phyloP scores from a whole-genome alignment of 2,113 vertebrate genomes.

The Zosterops pallidus region DNA sequence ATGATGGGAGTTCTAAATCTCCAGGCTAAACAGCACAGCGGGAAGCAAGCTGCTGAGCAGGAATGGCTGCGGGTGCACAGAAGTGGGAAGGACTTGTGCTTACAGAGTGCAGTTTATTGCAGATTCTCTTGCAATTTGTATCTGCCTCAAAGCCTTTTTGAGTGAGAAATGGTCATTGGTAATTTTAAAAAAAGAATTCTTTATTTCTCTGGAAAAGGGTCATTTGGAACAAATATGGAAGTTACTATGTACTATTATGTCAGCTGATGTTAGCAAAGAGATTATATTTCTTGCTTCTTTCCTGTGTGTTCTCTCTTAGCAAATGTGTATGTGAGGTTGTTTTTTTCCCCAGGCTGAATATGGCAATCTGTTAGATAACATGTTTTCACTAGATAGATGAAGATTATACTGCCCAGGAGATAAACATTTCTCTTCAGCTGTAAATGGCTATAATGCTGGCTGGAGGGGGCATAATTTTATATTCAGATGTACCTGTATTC shows the following conservation, averaged over 20 bases:
- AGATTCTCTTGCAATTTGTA: not conserved
- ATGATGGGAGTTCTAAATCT: conserved; percentile 16
- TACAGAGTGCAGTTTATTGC: not conserved
- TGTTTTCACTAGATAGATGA: not conserved
- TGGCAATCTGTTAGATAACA: not conserved
- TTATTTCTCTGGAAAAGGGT: not conserved
- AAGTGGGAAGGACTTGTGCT: not conserved
- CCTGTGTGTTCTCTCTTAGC: not conserved
- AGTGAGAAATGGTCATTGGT: not conserved
- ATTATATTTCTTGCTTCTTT: not conserved
- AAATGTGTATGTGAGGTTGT: not conserved
- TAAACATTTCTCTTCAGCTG: not conserved
- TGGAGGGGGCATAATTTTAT: not conserved
- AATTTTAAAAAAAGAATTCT: not conserved
- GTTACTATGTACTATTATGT: not conserved
- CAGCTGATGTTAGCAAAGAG: not conserved
- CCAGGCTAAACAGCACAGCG: not conserved
- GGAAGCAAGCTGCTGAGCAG: not conserved
- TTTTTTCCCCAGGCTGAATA: not conserved
- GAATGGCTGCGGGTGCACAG: not conserved
- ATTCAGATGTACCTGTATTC: not conserved
- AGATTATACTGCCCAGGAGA: not conserved
- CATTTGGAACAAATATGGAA: not conserved
- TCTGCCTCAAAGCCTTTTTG: not conserved
- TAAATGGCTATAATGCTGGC: not conserved